phyloP scores from a whole-genome alignment of 1,140 invertebrate genomes.

The Eulimnadia texana region DNA sequence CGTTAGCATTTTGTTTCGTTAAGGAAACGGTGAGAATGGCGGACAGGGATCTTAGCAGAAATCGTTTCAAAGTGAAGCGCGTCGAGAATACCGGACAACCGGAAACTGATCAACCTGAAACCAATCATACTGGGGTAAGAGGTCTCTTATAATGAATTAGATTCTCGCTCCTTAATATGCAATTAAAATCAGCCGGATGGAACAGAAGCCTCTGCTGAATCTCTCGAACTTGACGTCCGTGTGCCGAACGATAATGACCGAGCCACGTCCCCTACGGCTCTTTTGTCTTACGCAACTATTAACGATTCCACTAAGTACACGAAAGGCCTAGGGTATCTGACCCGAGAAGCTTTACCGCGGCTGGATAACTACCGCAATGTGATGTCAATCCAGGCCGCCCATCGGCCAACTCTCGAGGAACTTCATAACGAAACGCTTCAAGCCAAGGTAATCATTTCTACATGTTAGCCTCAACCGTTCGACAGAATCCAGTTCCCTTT shows the following conservation, averaged over 20 bases:
- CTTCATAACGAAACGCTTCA: slow-evolving; percentile 71
- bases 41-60: slow-evolving; percentile 25
- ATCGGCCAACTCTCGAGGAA: slow-evolving; percentile 79
- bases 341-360: slow-evolving; percentile 74
- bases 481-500: too few relatives aligned
- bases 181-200: not conserved
- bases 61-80: slow-evolving; percentile 41
- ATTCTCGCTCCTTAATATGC: too few relatives aligned
- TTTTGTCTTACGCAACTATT: slow-evolving; percentile 11
- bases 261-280: slow-evolving; percentile 15
- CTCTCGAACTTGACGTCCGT: slow-evolving; percentile 9
- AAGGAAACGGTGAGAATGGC: slow-evolving; percentile 1
- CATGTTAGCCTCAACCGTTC: too few relatives aligned
- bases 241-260: slow-evolving; percentile 12
- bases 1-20: too few relatives aligned
- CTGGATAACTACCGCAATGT: slow-evolving; percentile 90
- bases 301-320: slow-evolving; percentile 44
- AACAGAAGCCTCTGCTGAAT: slow-evolving; percentile 6
- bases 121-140: not conserved
- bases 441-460: slow-evolving; percentile 20
- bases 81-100: slow-evolving; percentile 29
- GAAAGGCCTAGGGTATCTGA: slow-evolving; percentile 64
- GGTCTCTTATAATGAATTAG: too few relatives aligned
- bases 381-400: slow-evolving; percentile 73
- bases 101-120: not conserved